phyloP scores from a whole-genome alignment of 2,888 invertebrate genomes.

The Chymomyza procnemis region DNA sequence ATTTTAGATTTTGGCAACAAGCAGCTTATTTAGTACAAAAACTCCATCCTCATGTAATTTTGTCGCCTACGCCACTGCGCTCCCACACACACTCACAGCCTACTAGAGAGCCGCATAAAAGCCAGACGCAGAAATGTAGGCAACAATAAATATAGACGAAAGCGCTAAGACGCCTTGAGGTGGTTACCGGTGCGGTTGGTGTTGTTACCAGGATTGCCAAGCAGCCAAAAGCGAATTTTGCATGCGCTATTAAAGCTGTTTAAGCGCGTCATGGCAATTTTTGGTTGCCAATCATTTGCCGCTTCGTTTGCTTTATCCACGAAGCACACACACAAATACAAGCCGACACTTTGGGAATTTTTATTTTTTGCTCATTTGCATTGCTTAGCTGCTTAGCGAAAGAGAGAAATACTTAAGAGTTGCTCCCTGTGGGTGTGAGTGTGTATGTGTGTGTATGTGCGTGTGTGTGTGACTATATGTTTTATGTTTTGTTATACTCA shows the following conservation, averaged over 20 bases:
- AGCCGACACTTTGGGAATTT: neutral
- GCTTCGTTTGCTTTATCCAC: neutral
- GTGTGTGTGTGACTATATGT: neutral
- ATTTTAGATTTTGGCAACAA: too few relatives aligned
- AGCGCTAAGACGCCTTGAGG: neutral
- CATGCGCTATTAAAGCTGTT: conserved; percentile 65
- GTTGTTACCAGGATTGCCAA: conserved; percentile 23
- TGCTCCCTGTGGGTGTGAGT: conserved; percentile 2
- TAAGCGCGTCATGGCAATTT: conserved; percentile 52
- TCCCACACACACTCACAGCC: conserved; percentile 14
- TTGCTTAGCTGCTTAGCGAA: conserved; percentile 15
- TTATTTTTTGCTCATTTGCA: conserved; percentile 9
- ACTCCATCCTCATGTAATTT: too few relatives aligned
- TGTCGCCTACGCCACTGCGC: too few relatives aligned
- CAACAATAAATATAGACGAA: conserved; percentile 27
- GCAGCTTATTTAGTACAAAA: too few relatives aligned
- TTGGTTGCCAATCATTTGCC: conserved; percentile 20
- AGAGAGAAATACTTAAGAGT: conserved; percentile 26
- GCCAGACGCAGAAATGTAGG: conserved; percentile 47
- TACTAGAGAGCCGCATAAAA: conserved; percentile 23
- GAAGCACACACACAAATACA: too few relatives aligned
- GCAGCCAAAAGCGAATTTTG: conserved; percentile 26
- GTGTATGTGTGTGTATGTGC: neutral
- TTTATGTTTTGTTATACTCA: conserved; percentile 2
- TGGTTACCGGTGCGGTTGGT: neutral